These are phyloP conservation scores for Alosa alosa DNA, from an alignment of 2,113 vertebrate species.

Conservation along the genomic window DNA sequence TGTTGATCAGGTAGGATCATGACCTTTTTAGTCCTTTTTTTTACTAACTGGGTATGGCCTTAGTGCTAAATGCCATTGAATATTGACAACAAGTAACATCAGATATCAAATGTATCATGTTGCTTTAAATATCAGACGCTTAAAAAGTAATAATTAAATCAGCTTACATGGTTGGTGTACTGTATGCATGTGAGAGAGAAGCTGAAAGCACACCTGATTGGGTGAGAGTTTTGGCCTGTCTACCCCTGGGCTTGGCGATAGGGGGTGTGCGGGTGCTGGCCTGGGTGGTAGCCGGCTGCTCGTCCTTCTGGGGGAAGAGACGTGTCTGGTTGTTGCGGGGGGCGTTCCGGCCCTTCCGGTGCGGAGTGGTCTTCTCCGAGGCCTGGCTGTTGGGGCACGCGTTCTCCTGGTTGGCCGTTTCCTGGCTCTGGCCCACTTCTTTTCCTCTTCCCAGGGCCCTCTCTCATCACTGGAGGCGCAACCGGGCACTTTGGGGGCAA, in stretches of 20 bases:
- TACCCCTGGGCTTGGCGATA: constrained; percentile 55
- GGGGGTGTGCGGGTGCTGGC: constrained; percentile 33
- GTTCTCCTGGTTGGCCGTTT: constrained; percentile 55
- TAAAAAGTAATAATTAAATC: neutral
- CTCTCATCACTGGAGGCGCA: constrained; percentile 36
- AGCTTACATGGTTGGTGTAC: neutral
- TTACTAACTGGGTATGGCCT: no score
- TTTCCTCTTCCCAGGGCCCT: constrained; percentile 64
- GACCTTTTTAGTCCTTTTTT: no score
- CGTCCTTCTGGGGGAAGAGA: constrained; percentile 58
- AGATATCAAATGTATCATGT: no score
- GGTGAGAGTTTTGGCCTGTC: constrained; percentile 60
- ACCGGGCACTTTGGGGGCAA: constrained; percentile 45
- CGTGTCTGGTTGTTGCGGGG: constrained; percentile 51
- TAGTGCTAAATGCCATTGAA: no score
- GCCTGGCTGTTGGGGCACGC: constrained; percentile 54
- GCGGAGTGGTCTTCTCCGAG: constrained; percentile 54
- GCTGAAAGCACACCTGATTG: constrained; percentile 50
- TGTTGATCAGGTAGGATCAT: no score
- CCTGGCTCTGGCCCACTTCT: constrained; percentile 41
- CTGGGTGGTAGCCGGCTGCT: constrained; percentile 39
- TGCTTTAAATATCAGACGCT: no score
- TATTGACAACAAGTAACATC: no score
- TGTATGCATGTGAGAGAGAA: neutral
- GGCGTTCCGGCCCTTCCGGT: constrained; percentile 54